A percentile compares a stretch with the other conserved stretches of the same genome.
Conservation (phyloP, 2,888 invertebrate species). For the Drosophila cracens region DNA sequence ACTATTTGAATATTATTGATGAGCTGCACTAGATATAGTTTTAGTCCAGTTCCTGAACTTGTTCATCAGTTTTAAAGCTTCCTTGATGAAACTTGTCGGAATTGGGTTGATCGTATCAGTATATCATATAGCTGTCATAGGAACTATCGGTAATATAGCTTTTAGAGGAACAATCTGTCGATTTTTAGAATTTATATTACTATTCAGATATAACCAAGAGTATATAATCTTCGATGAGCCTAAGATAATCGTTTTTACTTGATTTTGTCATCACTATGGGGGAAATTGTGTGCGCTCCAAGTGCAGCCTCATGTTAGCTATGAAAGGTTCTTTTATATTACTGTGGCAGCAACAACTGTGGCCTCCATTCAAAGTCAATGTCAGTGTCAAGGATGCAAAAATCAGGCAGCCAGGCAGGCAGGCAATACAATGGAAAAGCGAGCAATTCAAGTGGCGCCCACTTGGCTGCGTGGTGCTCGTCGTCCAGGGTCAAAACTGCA, state of each 20-base stretch:
- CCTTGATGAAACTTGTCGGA: too few species aligned
- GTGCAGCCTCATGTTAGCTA: conserved; percentile 26
- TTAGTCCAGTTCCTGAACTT: not conserved
- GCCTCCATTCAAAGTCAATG: conserved; percentile 63
- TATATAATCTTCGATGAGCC: not conserved
- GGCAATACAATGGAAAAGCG: conserved; percentile 46
- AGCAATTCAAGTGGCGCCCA: conserved; percentile 55
- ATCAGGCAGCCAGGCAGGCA: conserved; percentile 18
- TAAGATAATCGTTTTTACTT: not conserved
- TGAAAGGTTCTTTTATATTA: conserved; percentile 18
- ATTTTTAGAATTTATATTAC: not conserved
- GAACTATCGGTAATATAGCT: too few species aligned
- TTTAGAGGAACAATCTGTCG: not conserved
- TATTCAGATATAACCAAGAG: not conserved
- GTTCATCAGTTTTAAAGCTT: not conserved
- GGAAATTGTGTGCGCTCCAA: conserved; percentile 29
- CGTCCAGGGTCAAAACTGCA: conserved; percentile 39
- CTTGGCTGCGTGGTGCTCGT: conserved; percentile 48
- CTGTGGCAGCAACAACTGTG: conserved; percentile 3
- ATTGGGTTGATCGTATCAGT: too few species aligned
- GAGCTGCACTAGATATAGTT: not conserved
- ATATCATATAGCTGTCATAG: too few species aligned
- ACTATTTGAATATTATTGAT: not conserved
- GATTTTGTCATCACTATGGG: conserved; percentile 27
- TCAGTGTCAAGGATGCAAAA: conserved; percentile 73